Evolutionary conservation across 1,140 invertebrate species (phyloP).

Genomic region (Papilio aristodemus): DNA sequence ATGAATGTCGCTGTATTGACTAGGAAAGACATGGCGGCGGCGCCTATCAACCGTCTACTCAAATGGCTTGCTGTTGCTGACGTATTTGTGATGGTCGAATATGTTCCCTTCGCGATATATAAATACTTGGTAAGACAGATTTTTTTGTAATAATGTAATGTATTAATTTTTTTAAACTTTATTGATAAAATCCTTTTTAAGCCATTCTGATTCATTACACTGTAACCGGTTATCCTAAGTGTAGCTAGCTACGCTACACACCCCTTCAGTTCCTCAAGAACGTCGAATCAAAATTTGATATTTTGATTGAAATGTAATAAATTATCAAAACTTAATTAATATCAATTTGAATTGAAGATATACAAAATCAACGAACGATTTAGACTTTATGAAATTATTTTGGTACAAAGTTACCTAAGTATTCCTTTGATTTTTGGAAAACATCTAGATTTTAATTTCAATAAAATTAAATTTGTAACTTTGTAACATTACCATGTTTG

Average conservation of each 20-base stretch:
- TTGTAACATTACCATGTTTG: conserved; percentile 33
- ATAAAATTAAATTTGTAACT: not conserved
- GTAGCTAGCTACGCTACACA: no score
- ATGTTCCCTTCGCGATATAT: conserved; percentile 90
- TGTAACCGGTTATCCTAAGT: no score
- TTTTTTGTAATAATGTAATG: not conserved
- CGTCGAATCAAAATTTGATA: not conserved
- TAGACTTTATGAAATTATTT: not conserved
- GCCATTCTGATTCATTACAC: no score
- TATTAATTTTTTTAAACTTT: no score
- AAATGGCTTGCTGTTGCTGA: conserved; percentile 89
- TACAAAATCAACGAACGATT: not conserved
- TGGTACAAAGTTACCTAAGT: no score
- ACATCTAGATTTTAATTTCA: no score
- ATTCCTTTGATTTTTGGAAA: no score
- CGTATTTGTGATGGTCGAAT: conserved; percentile 93
- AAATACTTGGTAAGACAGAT: conserved; percentile 82
- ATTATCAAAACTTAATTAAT: not conserved
- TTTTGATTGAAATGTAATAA: not conserved
- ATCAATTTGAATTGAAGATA: not conserved
- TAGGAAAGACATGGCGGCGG: conserved; percentile 88
- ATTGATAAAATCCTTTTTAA: no score
- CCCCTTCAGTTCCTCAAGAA: no score
- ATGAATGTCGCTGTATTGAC: conserved; percentile 95
- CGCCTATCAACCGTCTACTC: conserved; percentile 92